phyloP scores from a whole-genome alignment of 2,888 invertebrate genomes.

The Aelia acuminata region DNA sequence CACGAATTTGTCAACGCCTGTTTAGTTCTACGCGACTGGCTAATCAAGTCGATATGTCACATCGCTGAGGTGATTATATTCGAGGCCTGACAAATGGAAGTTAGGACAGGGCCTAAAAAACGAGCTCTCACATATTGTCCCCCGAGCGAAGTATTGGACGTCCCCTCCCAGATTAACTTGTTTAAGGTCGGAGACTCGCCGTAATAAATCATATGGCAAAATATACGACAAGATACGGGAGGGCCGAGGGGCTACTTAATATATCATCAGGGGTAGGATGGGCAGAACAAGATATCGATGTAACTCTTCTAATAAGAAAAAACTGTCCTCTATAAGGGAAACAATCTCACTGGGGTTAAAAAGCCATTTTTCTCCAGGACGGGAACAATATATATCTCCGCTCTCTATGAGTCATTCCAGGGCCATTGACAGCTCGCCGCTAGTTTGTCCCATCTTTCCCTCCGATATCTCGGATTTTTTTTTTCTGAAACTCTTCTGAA shows the following conservation, averaged over 20 bases:
- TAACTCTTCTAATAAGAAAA: conserved; percentile 46
- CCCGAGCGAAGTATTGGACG: not conserved
- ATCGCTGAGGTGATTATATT: not conserved
- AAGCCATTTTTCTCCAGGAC: conserved; percentile 52
- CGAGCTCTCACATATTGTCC: not conserved
- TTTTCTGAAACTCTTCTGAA: not conserved
- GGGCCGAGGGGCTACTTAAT: not conserved
- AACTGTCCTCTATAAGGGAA: conserved; percentile 41
- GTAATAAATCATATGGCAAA: not conserved
- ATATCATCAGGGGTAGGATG: conserved; percentile 4
- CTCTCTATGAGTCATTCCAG: not conserved
- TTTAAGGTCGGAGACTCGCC: not conserved
- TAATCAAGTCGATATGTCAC: conserved; percentile 5
- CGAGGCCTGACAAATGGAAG: conserved; percentile 64
- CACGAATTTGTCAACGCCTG: not conserved
- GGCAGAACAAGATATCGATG: not conserved
- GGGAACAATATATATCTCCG: not conserved
- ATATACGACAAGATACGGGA: not conserved
- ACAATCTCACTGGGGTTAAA: conserved; percentile 58
- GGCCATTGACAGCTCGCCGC: not conserved
- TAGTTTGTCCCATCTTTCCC: not conserved
- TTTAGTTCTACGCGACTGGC: not conserved
- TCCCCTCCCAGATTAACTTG: not conserved
- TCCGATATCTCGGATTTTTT: not conserved
- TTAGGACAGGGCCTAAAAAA: not conserved